Evolutionary conservation across 2,888 invertebrate species (phyloP).

Genomic region (Mesorhabditis spiculigera): DNA sequence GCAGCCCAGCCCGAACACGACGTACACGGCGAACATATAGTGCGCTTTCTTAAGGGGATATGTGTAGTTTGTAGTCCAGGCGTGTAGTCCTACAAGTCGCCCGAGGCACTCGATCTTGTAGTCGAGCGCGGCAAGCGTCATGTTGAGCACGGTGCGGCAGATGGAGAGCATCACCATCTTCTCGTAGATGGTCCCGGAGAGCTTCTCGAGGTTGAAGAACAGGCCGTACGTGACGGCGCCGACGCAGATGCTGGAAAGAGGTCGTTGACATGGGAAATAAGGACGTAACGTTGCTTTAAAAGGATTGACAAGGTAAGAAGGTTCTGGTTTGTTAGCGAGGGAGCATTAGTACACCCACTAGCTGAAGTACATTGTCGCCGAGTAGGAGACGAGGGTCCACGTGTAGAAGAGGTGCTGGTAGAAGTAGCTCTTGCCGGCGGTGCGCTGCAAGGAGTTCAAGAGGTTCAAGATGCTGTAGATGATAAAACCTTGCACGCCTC

Average conservation of each 20-base stretch:
- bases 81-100: not conserved
- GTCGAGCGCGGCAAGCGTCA: not conserved
- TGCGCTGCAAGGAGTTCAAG: not conserved
- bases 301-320: too few species aligned
- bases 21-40: too few species aligned
- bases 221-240: not conserved
- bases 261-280: too few species aligned
- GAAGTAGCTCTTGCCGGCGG: not conserved
- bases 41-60: too few species aligned
- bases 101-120: slow-evolving; percentile 1
- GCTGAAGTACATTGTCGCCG: not conserved
- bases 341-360: not conserved
- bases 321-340: too few species aligned
- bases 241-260: not conserved
- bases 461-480: not conserved
- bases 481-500: not conserved
- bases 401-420: not conserved
- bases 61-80: too few species aligned
- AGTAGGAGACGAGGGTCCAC: not conserved
- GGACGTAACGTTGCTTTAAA: too few species aligned
- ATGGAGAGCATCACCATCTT: not conserved
- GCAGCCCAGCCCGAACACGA: too few species aligned
- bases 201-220: slow-evolving; percentile 1
- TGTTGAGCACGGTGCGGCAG: not conserved
- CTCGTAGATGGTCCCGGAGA: not conserved